Percentiles rank a stretch among this genome's conserved stretches.
phyloP scores from a whole-genome alignment of 2,888 invertebrate genomes.

The Chouioia cunea region DNA sequence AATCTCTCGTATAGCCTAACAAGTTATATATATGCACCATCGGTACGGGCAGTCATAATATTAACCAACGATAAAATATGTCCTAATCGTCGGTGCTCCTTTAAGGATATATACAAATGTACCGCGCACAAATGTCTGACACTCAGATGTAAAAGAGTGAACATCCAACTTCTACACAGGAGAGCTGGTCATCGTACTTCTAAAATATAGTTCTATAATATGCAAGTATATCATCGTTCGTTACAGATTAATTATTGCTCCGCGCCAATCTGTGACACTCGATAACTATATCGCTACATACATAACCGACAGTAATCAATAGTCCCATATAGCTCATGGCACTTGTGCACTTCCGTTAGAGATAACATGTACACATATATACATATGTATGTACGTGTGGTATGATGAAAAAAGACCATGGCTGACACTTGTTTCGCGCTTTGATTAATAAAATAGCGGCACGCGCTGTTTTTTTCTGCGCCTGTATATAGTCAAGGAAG shows the following conservation, averaged over 20 bases:
- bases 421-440: slow-evolving; percentile 30
- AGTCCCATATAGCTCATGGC: slow-evolving; percentile 24
- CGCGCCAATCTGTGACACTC: slow-evolving; percentile 52
- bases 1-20: slow-evolving; percentile 16
- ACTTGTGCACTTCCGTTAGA: neutral
- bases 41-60: slow-evolving; percentile 29
- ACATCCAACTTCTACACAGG: no score
- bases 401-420: neutral
- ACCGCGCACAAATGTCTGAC: no score
- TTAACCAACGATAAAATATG: slow-evolving; percentile 31
- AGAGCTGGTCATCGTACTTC: no score
- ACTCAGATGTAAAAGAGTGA: neutral
- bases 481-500: no score
- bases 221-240: no score
- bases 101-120: neutral
- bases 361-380: neutral
- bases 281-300: slow-evolving; percentile 51
- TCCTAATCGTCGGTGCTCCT: no score
- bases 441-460: slow-evolving; percentile 45
- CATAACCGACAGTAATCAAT: slow-evolving; percentile 52
- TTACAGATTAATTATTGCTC: slow-evolving; percentile 53
- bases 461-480: neutral
- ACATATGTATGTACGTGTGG: neutral
- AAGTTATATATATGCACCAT: no score
- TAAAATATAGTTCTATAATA: no score